phyloP scores from a whole-genome alignment of 2,888 invertebrate species.

The Cantharis rufa region DNA sequence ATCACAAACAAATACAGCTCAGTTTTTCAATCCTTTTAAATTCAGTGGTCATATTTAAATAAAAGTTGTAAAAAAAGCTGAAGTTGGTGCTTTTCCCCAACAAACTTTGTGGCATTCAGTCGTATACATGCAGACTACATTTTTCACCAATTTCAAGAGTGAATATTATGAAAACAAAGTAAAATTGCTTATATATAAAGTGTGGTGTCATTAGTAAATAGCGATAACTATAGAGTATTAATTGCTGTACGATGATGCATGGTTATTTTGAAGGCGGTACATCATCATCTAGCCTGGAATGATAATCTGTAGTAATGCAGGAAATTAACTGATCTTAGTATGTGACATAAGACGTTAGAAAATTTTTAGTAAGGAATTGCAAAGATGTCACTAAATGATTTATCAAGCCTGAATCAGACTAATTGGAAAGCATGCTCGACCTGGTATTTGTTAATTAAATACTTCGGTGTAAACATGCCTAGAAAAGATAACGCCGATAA shows the following conservation, averaged over 20 bases:
- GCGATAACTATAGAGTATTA: neutral
- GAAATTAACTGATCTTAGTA: neutral
- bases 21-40: neutral
- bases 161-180: neutral
- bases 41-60: neutral
- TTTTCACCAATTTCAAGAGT: neutral
- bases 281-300: neutral
- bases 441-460: neutral
- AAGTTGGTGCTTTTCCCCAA: neutral
- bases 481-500: neutral
- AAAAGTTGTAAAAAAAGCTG: neutral
- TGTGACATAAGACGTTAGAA: neutral
- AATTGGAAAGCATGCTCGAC: neutral
- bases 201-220: neutral
- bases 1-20: neutral
- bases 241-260: neutral
- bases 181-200: neutral
- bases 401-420: neutral
- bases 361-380: neutral
- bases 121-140: neutral
- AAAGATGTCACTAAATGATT: neutral
- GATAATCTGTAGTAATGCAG: neutral
- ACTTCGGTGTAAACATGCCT: neutral
- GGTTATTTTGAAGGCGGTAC: neutral
- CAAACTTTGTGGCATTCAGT: neutral